Percentiles rank a stretch among this genome's conserved stretches.
Conservation (phyloP, 1,140 invertebrate genomes). For the Brachionus calyciflorus region DNA sequence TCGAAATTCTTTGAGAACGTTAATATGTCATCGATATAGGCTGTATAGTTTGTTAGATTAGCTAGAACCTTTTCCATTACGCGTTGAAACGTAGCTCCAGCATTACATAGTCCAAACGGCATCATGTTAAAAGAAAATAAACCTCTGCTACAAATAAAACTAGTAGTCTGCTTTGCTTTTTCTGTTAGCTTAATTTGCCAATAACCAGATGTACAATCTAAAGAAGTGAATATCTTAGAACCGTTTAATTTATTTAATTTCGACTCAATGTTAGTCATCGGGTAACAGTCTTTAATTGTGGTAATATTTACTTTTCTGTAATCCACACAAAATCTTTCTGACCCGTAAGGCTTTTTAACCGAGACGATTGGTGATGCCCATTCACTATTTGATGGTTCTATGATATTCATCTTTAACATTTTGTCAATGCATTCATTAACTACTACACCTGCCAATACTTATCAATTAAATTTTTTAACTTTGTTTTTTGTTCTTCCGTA, state of each 20-base stretch:
- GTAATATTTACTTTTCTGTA: slow-evolving; percentile 36
- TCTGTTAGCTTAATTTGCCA: slow-evolving; percentile 49
- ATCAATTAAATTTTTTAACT: neutral
- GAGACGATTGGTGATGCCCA: no score
- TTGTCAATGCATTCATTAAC: neutral
- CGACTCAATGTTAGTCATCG: slow-evolving; percentile 5
- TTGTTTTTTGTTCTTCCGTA: neutral
- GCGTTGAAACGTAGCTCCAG: slow-evolving; percentile 61
- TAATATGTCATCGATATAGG: no score
- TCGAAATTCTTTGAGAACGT: slow-evolving; percentile 14
- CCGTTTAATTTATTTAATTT: slow-evolving; percentile 28
- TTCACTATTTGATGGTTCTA: no score
- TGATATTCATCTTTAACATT: slow-evolving; percentile 41
- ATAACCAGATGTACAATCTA: slow-evolving; percentile 29
- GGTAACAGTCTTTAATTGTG: slow-evolving; percentile 16
- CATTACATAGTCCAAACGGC: no score
- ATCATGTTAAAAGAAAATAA: no score
- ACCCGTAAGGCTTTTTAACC: no score
- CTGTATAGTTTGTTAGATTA: neutral
- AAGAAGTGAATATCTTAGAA: slow-evolving; percentile 16
- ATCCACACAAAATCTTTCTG: no score
- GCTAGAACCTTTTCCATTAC: slow-evolving; percentile 56
- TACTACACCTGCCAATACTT: no score
- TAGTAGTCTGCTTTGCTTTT: slow-evolving; percentile 51
- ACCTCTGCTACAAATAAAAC: no score